A percentile compares a stretch with the other conserved stretches of the same genome.
phyloP scores from a whole-genome alignment of 2,888 invertebrate species.

The Urechis unicinctus region DNA sequence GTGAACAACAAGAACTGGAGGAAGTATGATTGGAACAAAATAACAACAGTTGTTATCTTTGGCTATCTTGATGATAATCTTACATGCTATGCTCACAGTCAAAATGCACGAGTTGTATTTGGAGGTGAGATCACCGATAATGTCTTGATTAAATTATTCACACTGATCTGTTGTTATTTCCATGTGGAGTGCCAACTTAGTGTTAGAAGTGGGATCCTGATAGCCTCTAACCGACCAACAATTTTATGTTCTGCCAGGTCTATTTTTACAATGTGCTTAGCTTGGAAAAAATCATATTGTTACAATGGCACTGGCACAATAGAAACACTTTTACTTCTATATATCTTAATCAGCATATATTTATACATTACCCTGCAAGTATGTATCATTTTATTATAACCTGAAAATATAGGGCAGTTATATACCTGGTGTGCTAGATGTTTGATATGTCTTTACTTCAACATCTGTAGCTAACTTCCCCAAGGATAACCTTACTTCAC shows the following conservation, averaged over 20 bases:
- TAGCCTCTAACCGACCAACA: too few relatives aligned
- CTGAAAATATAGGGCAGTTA: neutral
- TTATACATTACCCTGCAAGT: too few relatives aligned
- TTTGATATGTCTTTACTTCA: neutral
- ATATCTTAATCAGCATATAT: too few relatives aligned
- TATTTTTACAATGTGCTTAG: too few relatives aligned
- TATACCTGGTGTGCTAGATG: neutral
- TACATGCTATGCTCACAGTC: conserved; percentile 45
- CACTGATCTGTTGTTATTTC: neutral
- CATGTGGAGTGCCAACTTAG: neutral
- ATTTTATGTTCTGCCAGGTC: too few relatives aligned
- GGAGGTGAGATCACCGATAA: conserved; percentile 27
- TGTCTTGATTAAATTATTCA: neutral
- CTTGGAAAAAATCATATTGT: too few relatives aligned
- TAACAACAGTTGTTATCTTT: conserved; percentile 46
- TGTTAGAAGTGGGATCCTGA: too few relatives aligned
- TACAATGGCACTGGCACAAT: neutral
- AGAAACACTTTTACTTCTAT: neutral
- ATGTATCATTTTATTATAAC: neutral
- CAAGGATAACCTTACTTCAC: conserved; percentile 24
- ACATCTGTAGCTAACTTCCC: conserved; percentile 32
- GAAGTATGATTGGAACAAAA: conserved; percentile 47
- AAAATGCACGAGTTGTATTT: conserved; percentile 37
- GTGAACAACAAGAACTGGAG: conserved; percentile 31
- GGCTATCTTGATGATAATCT: conserved; percentile 40